Evolutionary conservation across 2,888 invertebrate genomes (phyloP), one percentile per base, ranked within the genome.

Genomic region (Euplagia quadripunctaria): DNA sequence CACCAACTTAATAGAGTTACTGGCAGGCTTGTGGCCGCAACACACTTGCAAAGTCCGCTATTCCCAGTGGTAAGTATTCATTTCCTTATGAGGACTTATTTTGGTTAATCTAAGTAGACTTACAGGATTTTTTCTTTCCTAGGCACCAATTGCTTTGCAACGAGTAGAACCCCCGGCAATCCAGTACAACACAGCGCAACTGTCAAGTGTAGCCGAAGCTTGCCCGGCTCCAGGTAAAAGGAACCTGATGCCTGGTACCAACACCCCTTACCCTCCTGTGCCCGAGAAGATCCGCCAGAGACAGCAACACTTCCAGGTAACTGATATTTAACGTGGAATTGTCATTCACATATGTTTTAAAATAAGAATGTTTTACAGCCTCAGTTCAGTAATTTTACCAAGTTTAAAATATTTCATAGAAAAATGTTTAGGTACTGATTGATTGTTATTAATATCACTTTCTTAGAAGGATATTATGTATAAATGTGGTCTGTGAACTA

Each of bases 71-170:
- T 96, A 92, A 90, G 94, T 93, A 77, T 64, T 52, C 70, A 31
- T 46, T 65, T 76, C 52, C 70, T 74, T 31, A 61, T 31, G 66
- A 67, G 46, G 58, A 43, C 63, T n/a, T 61, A 66, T 69, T 80
- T 82, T 79, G 74, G 79, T 77, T 77, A 69, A 43, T 75, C 61
- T n/a, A 14, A 52, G 52, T 42, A 55, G 43, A n/a, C 55, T 73
- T 55, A 6, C n/a, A 41, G 66, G 69, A 72, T 71, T 73, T 67
- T 80, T 81, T 80, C 79, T 63, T 72, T 80, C 65, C 70, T 80
- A 96, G 96, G 94, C 91, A 79, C 96, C 96, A 69, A 90, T 94
- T 79, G 93, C 94, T 71, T 83, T 95, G 88, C 95, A 95, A 92
- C 91, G 94, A 87, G 94, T 91, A 87, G 96, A 96, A 73, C 87